phyloP scores from a whole-genome alignment of 2,113 vertebrate genomes.

The Psephotus haematonotus region DNA sequence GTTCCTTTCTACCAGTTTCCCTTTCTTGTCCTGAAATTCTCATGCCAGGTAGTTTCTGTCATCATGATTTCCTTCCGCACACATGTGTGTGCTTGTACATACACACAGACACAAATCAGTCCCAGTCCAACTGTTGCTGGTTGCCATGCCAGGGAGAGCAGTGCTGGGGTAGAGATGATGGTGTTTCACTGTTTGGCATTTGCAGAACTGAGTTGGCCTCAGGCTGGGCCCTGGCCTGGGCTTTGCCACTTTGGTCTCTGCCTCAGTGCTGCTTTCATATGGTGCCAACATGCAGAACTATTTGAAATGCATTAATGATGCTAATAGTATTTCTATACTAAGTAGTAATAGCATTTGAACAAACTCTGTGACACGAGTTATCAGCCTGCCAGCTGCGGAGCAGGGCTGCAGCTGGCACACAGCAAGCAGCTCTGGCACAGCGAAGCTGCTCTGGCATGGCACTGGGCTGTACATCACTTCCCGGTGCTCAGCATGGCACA shows the following conservation, averaged over 20 bases:
- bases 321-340: conserved; percentile 40
- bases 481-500: not conserved
- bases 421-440: not conserved
- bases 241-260: not conserved
- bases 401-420: not conserved
- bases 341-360: conserved; percentile 57
- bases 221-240: not conserved
- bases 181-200: not conserved
- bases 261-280: not conserved
- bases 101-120: not conserved
- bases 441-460: not conserved
- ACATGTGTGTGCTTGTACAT: not conserved
- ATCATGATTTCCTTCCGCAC: not conserved
- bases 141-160: not conserved
- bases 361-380: not conserved
- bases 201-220: not conserved
- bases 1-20: not conserved
- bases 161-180: not conserved
- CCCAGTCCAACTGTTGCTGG: not conserved
- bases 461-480: not conserved
- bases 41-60: not conserved
- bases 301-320: conserved; percentile 41
- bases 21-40: not conserved
- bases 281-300: not conserved
- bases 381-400: not conserved